Conservation (phyloP, 2,888 invertebrate genomes). For the Polydrusus tereticollis region DNA sequence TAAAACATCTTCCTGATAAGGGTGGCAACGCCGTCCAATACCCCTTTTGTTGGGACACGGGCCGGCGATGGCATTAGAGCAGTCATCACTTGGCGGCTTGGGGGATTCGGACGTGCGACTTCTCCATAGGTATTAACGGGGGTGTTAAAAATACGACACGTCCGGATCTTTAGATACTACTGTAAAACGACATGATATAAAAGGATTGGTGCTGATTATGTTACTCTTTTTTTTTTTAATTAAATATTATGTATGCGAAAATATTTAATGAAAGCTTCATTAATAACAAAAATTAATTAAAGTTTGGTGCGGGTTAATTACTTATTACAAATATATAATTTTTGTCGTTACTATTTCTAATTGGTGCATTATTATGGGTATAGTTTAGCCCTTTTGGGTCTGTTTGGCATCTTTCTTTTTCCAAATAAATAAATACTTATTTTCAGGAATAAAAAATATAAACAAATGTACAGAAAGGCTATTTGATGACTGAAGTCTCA, state of each 20-base stretch:
- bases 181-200: not conserved
- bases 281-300: not conserved
- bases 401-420: no score
- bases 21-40: constrained; percentile 10
- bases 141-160: constrained; percentile 11
- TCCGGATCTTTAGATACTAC: not conserved
- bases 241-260: not conserved
- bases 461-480: no score
- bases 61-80: constrained; percentile 10
- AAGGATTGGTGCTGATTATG: constrained; percentile 34
- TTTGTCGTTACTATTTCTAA: no score
- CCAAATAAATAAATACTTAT: no score
- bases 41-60: constrained; percentile 7
- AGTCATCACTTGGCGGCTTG: constrained; percentile 30
- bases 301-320: no score
- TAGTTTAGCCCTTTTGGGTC: no score
- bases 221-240: not conserved
- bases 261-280: not conserved
- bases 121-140: not conserved
- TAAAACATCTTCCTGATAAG: not conserved
- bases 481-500: no score
- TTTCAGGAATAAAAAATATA: no score
- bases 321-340: no score
- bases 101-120: constrained; percentile 4
- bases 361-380: no score